A percentile compares a stretch with the other conserved stretches of the same genome.
Conservation (phyloP, 2,888 invertebrate species). For the Ligdia adustata region DNA sequence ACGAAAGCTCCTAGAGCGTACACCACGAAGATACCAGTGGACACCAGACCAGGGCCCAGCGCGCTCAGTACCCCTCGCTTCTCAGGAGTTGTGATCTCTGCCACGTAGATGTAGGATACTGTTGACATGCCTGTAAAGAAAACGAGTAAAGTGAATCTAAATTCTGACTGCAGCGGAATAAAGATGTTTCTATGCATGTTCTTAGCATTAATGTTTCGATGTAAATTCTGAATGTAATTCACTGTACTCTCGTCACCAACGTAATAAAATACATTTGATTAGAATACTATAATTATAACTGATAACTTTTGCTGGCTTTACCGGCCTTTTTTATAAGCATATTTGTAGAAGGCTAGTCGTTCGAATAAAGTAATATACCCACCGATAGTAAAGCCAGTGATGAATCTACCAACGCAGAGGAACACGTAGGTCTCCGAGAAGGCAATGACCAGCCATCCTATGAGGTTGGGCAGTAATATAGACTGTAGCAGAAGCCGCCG, state of each 20-base stretch:
- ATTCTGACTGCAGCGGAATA: no score
- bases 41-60: conserved; percentile 88
- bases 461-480: conserved; percentile 86
- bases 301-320: no score
- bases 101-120: conserved; percentile 87
- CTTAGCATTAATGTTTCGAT: no score
- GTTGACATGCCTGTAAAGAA: conserved; percentile 86
- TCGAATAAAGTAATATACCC: conserved; percentile 48
- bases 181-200: no score
- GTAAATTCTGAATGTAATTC: no score
- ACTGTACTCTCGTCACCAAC: no score
- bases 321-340: no score
- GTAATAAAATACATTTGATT: no score
- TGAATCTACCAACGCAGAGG: conserved; percentile 87
- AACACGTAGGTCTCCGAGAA: conserved; percentile 85
- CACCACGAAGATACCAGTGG: conserved; percentile 88
- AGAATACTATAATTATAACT: no score
- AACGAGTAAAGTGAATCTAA: no score
- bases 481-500: conserved; percentile 86
- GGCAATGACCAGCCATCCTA: conserved; percentile 88
- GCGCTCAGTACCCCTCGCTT: conserved; percentile 88
- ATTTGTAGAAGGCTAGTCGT: no score
- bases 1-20: conserved; percentile 87
- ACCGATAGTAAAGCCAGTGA: conserved; percentile 89
- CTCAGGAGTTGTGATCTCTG: conserved; percentile 87